phyloP scores from a whole-genome alignment of 2,888 invertebrate genomes.

The Leptothorax acervorum region DNA sequence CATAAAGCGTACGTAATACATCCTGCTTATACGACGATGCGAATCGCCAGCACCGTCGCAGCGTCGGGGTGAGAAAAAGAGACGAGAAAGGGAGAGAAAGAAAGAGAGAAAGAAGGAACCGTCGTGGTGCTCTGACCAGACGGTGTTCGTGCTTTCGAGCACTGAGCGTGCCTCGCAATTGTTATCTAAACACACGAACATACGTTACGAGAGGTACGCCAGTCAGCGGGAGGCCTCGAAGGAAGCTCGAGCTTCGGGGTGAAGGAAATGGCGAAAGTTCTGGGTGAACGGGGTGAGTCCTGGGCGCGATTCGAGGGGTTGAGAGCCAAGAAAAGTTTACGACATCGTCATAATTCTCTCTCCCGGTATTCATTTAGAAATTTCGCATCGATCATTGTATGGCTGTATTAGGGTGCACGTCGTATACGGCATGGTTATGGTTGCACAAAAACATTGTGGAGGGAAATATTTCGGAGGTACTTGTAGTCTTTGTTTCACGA shows the following conservation, averaged over 20 bases:
- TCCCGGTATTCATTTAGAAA: constrained; percentile 53
- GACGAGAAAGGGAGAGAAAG: constrained; percentile 1
- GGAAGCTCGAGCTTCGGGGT: constrained; percentile 44
- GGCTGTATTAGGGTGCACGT: constrained; percentile 28
- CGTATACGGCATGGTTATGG: constrained; percentile 8
- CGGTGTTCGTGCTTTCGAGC: constrained; percentile 54
- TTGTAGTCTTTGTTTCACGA: constrained; percentile 31
- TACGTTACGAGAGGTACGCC: constrained; percentile 44
- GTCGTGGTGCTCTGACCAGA: constrained; percentile 24
- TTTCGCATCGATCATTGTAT: constrained; percentile 49
- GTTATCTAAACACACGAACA: constrained; percentile 57
- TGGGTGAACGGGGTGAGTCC: constrained; percentile 27
- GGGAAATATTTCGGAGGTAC: not conserved
- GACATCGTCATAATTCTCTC: constrained; percentile 49
- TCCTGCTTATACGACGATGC: constrained; percentile 45
- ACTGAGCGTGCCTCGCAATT: constrained; percentile 53
- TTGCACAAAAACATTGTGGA: constrained; percentile 28
- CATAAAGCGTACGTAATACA: constrained; percentile 62
- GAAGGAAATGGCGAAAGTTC: constrained; percentile 56
- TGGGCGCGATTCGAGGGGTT: constrained; percentile 36
- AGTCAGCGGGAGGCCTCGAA: constrained; percentile 32
- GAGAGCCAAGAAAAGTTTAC: constrained; percentile 45
- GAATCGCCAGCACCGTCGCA: not conserved
- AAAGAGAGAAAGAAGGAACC: constrained; percentile 23
- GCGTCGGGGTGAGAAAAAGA: constrained; percentile 28